Evolutionary conservation across 2,888 invertebrate genomes (phyloP).

Genomic region (Ophion ventricosus): DNA sequence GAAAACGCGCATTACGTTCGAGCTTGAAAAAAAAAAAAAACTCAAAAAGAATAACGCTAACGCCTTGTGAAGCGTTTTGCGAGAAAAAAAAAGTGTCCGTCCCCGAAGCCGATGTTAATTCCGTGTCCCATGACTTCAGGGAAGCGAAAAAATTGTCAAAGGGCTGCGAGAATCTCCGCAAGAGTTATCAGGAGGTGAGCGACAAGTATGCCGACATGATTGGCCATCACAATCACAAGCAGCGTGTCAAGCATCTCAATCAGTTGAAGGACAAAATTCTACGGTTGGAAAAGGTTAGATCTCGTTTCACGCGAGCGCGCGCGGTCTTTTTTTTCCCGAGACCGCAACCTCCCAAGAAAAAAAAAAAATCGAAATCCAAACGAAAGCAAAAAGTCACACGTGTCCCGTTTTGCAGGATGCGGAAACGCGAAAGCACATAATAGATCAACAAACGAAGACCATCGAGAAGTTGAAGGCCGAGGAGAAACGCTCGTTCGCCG

Average conservation of each 20-base stretch:
- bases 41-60: too few species aligned
- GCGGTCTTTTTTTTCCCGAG: too few species aligned
- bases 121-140: slow-evolving; percentile 64
- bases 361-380: slow-evolving; percentile 6
- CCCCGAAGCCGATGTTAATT: background rate
- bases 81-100: too few species aligned
- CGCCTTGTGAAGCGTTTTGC: too few species aligned
- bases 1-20: background rate
- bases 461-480: slow-evolving; percentile 83
- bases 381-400: slow-evolving; percentile 33
- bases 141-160: slow-evolving; percentile 71
- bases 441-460: slow-evolving; percentile 79
- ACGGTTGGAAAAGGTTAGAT: slow-evolving; percentile 83
- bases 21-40: too few species aligned
- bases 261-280: slow-evolving; percentile 83
- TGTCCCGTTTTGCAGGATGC: slow-evolving; percentile 73
- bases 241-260: slow-evolving; percentile 86
- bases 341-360: too few species aligned
- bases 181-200: slow-evolving; percentile 84
- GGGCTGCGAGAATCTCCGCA: slow-evolving; percentile 82
- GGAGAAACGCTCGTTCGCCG: slow-evolving; percentile 75
- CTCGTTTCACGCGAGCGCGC: too few species aligned
- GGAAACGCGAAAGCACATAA: slow-evolving; percentile 70
- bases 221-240: slow-evolving; percentile 88
- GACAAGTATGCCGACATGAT: slow-evolving; percentile 86